Conservation (phyloP, 2,113 vertebrate genomes). For the Siniperca chuatsi region DNA sequence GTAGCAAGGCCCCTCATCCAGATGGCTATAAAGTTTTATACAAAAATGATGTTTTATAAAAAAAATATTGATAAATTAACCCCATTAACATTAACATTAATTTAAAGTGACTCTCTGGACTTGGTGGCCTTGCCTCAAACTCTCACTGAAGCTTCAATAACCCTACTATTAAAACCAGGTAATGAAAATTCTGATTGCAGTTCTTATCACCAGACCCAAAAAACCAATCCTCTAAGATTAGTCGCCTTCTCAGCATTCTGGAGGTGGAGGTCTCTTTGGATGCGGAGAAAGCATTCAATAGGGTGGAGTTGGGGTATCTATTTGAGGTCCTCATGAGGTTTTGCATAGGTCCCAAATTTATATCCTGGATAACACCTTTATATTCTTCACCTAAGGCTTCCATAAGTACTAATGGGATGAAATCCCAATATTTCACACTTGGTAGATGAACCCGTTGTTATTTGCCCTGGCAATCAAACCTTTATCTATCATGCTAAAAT, state of each 20-base stretch:
- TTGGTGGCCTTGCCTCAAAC: background rate
- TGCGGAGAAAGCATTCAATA: background rate
- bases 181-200: background rate
- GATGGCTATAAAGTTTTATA: background rate
- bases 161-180: background rate
- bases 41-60: background rate
- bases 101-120: background rate
- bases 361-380: background rate
- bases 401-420: background rate
- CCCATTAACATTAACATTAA: too few species aligned
- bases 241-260: background rate
- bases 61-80: background rate
- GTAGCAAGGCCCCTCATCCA: background rate
- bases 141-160: background rate
- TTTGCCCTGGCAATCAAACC: background rate
- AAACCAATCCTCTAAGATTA: background rate
- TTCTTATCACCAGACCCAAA: constrained; percentile 4
- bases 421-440: background rate
- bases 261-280: background rate
- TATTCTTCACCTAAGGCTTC: background rate
- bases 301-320: background rate
- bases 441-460: background rate
- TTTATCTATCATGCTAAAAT: background rate
- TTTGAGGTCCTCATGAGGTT: background rate
- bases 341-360: background rate